Evolutionary conservation across 2,797 vertebrate genomes (phyloP).

Genomic region (Alfaro cultratus): DNA sequence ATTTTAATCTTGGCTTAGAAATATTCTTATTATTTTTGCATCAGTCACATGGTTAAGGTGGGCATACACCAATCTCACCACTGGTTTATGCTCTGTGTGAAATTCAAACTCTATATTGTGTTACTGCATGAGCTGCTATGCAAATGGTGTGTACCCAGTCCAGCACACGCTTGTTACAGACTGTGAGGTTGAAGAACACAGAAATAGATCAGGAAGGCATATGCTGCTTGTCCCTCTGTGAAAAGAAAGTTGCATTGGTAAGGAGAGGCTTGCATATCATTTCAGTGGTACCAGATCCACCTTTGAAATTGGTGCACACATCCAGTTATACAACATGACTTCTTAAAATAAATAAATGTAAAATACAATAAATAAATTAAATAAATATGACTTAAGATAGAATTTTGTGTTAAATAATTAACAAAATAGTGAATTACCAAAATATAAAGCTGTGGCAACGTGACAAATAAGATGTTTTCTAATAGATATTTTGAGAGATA

Average conservation of each 20-base stretch:
- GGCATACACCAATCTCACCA: not conserved
- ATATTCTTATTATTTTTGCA: not conserved
- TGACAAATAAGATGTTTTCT: not conserved
- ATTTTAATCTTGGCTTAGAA: conserved; percentile 24
- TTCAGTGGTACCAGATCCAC: not conserved
- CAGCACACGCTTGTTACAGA: not conserved
- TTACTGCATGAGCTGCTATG: not conserved
- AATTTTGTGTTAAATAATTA: not conserved
- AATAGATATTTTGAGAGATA: not conserved
- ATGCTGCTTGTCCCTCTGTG: not conserved
- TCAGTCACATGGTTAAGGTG: not conserved
- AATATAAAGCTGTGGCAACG: not conserved
- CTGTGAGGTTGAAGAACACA: not conserved
- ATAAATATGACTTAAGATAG: not conserved
- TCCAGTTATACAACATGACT: not conserved
- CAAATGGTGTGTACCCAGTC: not conserved
- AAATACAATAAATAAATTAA: not conserved
- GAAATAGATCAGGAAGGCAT: not conserved
- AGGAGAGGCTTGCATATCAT: not conserved
- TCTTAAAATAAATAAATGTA: not conserved
- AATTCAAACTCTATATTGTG: not conserved
- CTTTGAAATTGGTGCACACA: not conserved
- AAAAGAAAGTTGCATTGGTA: not conserved
- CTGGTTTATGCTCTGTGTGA: not conserved
- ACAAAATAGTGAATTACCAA: not conserved